Base-by-base conservation (phyloP, 2,888 invertebrate genomes). In the Mallateleia sp. region DNA sequence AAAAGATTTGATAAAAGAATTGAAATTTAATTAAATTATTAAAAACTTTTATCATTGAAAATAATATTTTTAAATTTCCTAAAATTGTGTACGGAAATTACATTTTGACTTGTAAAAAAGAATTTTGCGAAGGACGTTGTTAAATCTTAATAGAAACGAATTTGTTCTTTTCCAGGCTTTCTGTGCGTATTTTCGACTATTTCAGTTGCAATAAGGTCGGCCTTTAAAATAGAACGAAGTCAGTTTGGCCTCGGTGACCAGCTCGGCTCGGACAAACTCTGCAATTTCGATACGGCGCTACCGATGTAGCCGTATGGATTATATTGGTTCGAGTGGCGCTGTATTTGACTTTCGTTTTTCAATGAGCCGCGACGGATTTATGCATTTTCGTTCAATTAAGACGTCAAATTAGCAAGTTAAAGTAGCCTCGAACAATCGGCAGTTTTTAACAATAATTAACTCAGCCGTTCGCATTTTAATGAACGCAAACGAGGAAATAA, bases 171-270 rank as follows among this genome's bases (percentile, higher is more conserved):
- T 28, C 28, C 28, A 28, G 28, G 8, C 28, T 28, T 6, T 28
- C 28, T 28, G 5, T 4, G 8, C 8, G 28, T 6, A 28, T 28
- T 28, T 28, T 28, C 28, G 8, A 8, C 28, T 8, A 28, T 28
- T 28, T 28, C 28, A 28, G 28, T 28, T 28, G 28, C 5, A 4
- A 28, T 28, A 28, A 28, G 28, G 28, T 8, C 8, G 28, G 28
- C 28, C 8, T 4, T 28, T 28, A 28, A 94, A 94, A 93, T 93
- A 94, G 94, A 93, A 93, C 93, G 91, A 92, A 90, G 89, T 92
- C 18, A 85, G 89, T 90, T 91, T 92, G 90, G 92, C 91, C 93
- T 8, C 91, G 92, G 91, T 93, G 92, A 91, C 90, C 91, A 92
- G 90, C 42, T 34, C 14, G 42, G 5, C 66, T 67, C 15, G 50